Conservation (phyloP, 2,888 invertebrate species). For the Anthoptus insignis region DNA sequence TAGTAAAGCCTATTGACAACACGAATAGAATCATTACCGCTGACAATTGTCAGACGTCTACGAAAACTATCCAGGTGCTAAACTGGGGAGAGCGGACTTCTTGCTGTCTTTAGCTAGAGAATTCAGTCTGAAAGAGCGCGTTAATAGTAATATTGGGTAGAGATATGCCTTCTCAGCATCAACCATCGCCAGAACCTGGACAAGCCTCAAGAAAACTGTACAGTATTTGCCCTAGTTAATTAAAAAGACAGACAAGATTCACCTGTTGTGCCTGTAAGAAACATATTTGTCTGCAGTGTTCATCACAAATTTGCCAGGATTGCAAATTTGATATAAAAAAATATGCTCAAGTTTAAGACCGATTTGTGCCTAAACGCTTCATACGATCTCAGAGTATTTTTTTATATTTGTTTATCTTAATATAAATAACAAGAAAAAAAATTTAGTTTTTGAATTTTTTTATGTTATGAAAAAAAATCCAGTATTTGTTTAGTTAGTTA, state of each 20-base stretch:
- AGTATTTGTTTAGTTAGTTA: not conserved
- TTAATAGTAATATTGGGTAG: not conserved
- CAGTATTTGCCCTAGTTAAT: not conserved
- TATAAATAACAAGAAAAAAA: not conserved
- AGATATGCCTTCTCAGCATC: not conserved
- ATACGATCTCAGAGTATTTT: not conserved
- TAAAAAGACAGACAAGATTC: constrained; percentile 1
- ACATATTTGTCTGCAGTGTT: constrained; percentile 5
- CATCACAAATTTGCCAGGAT: not conserved
- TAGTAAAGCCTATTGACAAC: constrained; percentile 35
- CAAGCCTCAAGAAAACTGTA: not conserved
- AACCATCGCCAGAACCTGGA: not conserved
- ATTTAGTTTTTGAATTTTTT: not conserved
- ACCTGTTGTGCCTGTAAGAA: constrained; percentile 3
- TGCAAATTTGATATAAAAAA: constrained; percentile 3
- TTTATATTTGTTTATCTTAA: not conserved
- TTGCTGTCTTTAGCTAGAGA: not conserved
- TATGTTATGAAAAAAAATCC: not conserved
- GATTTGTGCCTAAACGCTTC: not conserved
- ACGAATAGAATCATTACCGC: constrained; percentile 44
- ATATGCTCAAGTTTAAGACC: constrained; percentile 1
- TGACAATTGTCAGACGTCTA: constrained; percentile 52
- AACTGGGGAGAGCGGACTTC: not conserved
- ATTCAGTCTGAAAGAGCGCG: not conserved
- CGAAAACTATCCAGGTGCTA: constrained; percentile 48